Evolutionary conservation across 2,888 invertebrate species (phyloP).

Genomic region (Orthonevra nobilis): DNA sequence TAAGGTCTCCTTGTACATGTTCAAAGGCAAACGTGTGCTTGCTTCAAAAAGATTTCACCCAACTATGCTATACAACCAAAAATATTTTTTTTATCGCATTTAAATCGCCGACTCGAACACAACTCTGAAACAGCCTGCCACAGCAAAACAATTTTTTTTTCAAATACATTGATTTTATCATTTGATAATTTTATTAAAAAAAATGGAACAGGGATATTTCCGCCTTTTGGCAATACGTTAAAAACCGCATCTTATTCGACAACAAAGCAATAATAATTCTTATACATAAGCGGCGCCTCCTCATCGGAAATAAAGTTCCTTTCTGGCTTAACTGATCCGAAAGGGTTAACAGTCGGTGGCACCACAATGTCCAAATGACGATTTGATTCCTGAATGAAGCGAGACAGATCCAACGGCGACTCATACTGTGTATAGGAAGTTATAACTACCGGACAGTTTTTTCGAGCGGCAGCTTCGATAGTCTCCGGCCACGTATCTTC

Average conservation of each 20-base stretch:
- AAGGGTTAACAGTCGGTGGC: constrained; percentile 84
- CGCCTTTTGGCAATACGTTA: too few species aligned
- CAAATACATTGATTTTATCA: too few species aligned
- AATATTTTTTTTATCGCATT: too few species aligned
- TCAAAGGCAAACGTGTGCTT: too few species aligned
- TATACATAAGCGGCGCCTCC: constrained; percentile 85
- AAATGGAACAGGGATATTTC: too few species aligned
- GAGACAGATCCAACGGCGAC: constrained; percentile 83
- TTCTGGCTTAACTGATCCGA: constrained; percentile 86
- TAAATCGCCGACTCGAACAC: too few species aligned
- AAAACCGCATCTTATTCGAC: constrained; percentile 80
- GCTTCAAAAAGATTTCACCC: too few species aligned
- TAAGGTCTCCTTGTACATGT: too few species aligned
- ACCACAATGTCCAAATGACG: constrained; percentile 81
- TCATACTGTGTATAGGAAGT: constrained; percentile 87
- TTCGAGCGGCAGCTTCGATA: constrained; percentile 82
- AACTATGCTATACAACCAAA: too few species aligned
- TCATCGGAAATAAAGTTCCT: constrained; percentile 88
- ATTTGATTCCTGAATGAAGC: constrained; percentile 82
- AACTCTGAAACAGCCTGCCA: too few species aligned
- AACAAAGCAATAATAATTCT: constrained; percentile 85
- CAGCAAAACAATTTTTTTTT: too few species aligned
- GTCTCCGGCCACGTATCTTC: constrained; percentile 86
- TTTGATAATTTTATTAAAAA: too few species aligned
- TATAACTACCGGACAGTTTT: constrained; percentile 83